A percentile compares a stretch with the other conserved stretches of the same genome.
Conservation (phyloP, 1,140 invertebrate species). For the Drosophila auraria region DNA sequence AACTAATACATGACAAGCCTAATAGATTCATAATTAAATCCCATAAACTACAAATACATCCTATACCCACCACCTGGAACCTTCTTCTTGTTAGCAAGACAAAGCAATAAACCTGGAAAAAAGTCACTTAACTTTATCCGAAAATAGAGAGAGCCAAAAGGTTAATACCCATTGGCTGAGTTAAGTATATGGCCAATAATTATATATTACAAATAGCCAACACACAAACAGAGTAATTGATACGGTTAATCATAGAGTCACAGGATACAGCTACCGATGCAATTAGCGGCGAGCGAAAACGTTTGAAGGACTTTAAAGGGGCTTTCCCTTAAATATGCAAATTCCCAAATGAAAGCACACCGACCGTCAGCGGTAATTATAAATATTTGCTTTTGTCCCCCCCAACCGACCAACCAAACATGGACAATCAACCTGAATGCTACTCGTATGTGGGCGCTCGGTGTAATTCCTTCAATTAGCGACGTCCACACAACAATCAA, state of each 20-base stretch:
- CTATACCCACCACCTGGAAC: background rate
- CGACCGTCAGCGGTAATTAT: slow-evolving; percentile 26
- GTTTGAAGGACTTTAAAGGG: slow-evolving; percentile 5
- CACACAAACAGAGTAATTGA: slow-evolving; percentile 3
- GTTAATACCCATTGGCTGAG: slow-evolving; percentile 2
- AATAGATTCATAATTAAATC: too few species aligned
- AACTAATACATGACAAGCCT: too few species aligned
- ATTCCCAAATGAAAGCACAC: slow-evolving; percentile 17
- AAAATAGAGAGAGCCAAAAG: background rate
- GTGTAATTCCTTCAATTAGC: slow-evolving; percentile 40
- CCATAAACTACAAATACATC: background rate
- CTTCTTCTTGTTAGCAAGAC: background rate
- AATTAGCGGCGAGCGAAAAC: background rate
- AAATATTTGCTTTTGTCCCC: slow-evolving; percentile 26
- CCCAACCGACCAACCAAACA: slow-evolving; percentile 1
- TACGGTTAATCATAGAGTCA: background rate
- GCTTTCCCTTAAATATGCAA: slow-evolving; percentile 20
- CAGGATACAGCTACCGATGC: background rate
- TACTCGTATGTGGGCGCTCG: background rate
- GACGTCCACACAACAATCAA: slow-evolving; percentile 30
- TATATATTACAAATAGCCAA: background rate
- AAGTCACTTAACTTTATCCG: background rate
- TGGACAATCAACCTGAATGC: slow-evolving; percentile 11
- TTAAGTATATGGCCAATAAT: slow-evolving; percentile 5
- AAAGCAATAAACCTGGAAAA: background rate